Base-by-base conservation (phyloP, 2,797 vertebrate species). In the Coracias cyanogaster region DNA sequence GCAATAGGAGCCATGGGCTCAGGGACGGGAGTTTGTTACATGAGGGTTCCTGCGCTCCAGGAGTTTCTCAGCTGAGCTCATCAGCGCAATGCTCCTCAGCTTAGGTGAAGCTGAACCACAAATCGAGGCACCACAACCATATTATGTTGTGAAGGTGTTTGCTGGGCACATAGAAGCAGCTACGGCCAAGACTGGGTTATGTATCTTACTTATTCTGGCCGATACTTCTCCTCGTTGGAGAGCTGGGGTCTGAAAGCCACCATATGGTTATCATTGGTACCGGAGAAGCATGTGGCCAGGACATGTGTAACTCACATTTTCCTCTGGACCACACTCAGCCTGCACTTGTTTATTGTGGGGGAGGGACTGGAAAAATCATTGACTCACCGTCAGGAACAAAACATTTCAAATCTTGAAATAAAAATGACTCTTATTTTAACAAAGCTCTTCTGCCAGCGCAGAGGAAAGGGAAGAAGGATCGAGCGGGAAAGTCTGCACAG, bases 261-360 rank as follows among this genome's bases (percentile, higher is more conserved):
- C 96, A 96, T 96, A 87, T 94, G 96, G 92, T 95, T 96, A 82
- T 93, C 90, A 93, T 92, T 80, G 96, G 90, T 92, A 87, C 77
- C 7, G 5, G 96, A 83, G 91, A 29, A 73, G 51, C 85, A 58
- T 66, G 48, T 73, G 93, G 94, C 93, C 87, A 51, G 91, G 91
- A 96, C 82, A 92, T 31, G 81, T 94, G 85, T 8, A 81, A 67
- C 78, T 97, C 85, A 84, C 87, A 81, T 97, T 97, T 97, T 96
- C 97, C 95, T 95, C 92, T 92, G 94, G 88, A 94, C 94, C 89
- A 90, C 83, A 87, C 91, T 95, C 94, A 79, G 64, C 71, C 89
- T 95, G 54, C 67, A 79, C 81, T 95, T 94, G 95, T 96, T 97
- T 71, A 73, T 35, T 15, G 70, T 82, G 90, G 93, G 92, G 97